Percentiles rank a stretch among this genome's conserved stretches.
Evolutionary conservation across 35 echinoderm and acorn worm genomes (phyloP).

Genomic region (Acanthaster planci): DNA sequence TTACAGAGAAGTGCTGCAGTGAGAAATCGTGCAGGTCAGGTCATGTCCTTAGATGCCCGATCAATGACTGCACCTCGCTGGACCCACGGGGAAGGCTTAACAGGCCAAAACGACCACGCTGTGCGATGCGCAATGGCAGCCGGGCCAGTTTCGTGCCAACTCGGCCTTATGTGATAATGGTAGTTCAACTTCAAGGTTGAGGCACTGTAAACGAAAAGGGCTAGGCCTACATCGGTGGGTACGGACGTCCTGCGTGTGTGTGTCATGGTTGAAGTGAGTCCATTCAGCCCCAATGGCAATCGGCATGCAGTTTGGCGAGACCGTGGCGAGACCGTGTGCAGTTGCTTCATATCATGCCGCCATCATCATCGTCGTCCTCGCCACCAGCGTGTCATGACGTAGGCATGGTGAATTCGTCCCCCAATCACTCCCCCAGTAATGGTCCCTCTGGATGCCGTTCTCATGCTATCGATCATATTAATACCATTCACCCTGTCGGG

Average conservation of each 20-base stretch:
- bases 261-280: background rate
- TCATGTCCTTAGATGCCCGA: constrained; percentile 23
- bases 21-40: background rate
- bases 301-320: too few species aligned
- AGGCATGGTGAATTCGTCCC: background rate
- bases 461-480: constrained; percentile 25
- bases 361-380: constrained; percentile 13
- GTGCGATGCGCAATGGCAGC: too few species aligned
- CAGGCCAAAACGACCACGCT: background rate
- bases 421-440: background rate
- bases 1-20: background rate
- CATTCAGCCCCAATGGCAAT: constrained; percentile 10
- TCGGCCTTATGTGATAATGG: too few species aligned
- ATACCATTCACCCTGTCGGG: constrained; percentile 5
- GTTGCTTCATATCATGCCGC: background rate
- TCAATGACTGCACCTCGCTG: constrained; percentile 4
- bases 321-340: background rate
- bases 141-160: too few species aligned
- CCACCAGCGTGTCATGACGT: background rate
- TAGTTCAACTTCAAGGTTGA: background rate
- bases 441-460: constrained; percentile 12
- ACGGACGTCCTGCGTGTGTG: background rate
- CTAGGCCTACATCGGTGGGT: background rate
- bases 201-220: background rate
- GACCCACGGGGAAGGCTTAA: constrained; percentile 6